Conservation (phyloP, 2,113 vertebrate species). For the Capreolus pygargus region DNA sequence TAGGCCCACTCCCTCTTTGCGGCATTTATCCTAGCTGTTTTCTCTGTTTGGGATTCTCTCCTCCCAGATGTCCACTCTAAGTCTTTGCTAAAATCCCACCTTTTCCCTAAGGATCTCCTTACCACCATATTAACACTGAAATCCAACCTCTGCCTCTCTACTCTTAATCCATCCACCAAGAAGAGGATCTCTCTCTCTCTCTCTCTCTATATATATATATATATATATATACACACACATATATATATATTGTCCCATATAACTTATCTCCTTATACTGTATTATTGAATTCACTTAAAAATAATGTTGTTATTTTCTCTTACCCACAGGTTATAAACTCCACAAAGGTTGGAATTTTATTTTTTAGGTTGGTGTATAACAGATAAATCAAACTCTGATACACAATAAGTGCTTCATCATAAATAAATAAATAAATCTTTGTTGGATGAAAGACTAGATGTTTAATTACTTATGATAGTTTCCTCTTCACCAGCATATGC, state of each 20-base stretch:
- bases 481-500: not conserved
- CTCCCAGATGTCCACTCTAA: not conserved
- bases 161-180: not conserved
- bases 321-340: not conserved
- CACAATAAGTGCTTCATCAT: not conserved
- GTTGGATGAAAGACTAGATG: not conserved
- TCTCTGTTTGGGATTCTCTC: not conserved
- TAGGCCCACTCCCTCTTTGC: not conserved
- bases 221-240: too few relatives aligned
- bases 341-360: not conserved
- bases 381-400: not conserved
- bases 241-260: not conserved
- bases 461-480: not conserved
- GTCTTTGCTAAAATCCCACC: not conserved
- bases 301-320: not conserved
- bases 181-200: not conserved
- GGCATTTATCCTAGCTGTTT: not conserved
- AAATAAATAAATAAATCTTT: not conserved
- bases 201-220: too few relatives aligned
- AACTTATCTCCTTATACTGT: not conserved
- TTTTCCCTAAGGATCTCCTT: not conserved
- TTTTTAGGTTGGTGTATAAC: not conserved
- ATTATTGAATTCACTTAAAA: conserved; percentile 1
- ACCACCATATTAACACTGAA: not conserved
- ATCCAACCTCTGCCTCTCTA: not conserved